Conservation (phyloP, 1,140 invertebrate genomes). For the Lordiphosa mommai region DNA sequence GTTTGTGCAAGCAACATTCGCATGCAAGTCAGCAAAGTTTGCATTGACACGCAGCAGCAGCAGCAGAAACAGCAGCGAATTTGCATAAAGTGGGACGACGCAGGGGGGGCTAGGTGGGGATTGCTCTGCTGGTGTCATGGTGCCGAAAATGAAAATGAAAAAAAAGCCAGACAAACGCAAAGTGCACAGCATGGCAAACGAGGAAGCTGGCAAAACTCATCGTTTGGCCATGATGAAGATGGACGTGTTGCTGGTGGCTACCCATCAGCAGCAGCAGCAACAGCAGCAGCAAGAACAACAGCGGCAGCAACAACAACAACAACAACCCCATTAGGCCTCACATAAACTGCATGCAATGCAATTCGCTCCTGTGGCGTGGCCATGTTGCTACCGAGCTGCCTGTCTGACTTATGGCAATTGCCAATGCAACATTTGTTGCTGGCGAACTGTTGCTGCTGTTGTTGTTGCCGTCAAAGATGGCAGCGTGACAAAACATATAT, state of each 20-base stretch:
- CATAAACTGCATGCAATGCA: slow-evolving; percentile 71
- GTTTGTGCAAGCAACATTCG: slow-evolving; percentile 78
- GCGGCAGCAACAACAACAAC: slow-evolving; percentile 31
- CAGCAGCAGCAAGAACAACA: slow-evolving; percentile 14
- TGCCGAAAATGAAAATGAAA: slow-evolving; percentile 72
- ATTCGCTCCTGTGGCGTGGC: slow-evolving; percentile 67
- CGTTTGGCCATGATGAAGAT: slow-evolving; percentile 64
- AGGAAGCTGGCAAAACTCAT: slow-evolving; percentile 9
- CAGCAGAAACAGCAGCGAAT: slow-evolving; percentile 46
- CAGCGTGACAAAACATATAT: slow-evolving; percentile 24
- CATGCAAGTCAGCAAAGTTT: slow-evolving; percentile 79
- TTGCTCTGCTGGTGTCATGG: slow-evolving; percentile 66
- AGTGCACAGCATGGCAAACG: slow-evolving; percentile 53
- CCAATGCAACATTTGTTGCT: slow-evolving; percentile 77
- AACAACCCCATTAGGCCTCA: slow-evolving; percentile 69
- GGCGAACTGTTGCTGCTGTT: slow-evolving; percentile 12
- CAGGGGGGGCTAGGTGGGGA: slow-evolving; percentile 11
- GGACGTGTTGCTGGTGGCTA: slow-evolving; percentile 74
- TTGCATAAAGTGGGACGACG: slow-evolving; percentile 64
- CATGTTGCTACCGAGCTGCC: slow-evolving; percentile 66
- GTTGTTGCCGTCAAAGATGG: slow-evolving; percentile 24
- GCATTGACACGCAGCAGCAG: slow-evolving; percentile 75
- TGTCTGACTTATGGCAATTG: slow-evolving; percentile 76
- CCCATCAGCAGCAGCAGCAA: slow-evolving; percentile 39
- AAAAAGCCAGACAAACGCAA: slow-evolving; percentile 59